Evolutionary conservation across 2,888 invertebrate genomes (phyloP).

Genomic region (Calliphora vomitoria): DNA sequence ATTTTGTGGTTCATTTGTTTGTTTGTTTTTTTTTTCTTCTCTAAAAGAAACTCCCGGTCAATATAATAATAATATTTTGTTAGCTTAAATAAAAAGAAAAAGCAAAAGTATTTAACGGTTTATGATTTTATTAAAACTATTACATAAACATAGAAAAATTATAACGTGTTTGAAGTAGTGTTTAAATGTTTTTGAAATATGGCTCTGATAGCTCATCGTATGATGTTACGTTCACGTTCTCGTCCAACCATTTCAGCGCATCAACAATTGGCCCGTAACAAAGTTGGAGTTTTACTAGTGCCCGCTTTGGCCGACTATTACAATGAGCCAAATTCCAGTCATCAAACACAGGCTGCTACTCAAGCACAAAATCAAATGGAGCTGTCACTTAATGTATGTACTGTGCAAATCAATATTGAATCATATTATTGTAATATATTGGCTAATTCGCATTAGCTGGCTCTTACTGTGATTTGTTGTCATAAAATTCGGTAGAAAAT

Average conservation of each 20-base stretch:
- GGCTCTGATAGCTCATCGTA: slow-evolving; percentile 81
- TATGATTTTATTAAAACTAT: neutral
- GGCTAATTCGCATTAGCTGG: too few species aligned
- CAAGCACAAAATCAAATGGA: slow-evolving; percentile 26
- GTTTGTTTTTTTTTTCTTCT: neutral
- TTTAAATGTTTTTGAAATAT: slow-evolving; percentile 70
- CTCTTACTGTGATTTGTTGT: neutral
- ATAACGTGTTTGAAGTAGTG: neutral
- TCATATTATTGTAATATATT: too few species aligned
- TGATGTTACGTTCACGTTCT: slow-evolving; percentile 79
- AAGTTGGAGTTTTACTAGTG: slow-evolving; percentile 79
- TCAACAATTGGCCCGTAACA: slow-evolving; percentile 78
- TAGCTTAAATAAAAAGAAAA: too few species aligned
- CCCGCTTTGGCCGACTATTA: slow-evolving; percentile 78
- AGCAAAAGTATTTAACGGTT: neutral
- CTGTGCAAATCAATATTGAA: neutral
- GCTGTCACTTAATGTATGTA: slow-evolving; percentile 45
- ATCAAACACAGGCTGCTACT: slow-evolving; percentile 30
- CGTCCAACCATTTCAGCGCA: slow-evolving; percentile 74
- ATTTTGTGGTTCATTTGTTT: neutral
- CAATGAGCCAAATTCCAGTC: slow-evolving; percentile 54
- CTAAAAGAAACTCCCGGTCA: neutral
- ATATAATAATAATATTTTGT: slow-evolving; percentile 5
- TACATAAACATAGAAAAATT: neutral
- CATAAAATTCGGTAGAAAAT: too few species aligned